Percentiles rank a stretch among this genome's conserved stretches.
These are phyloP conservation scores for Ormyrus pomaceus DNA, from an alignment of 2,888 invertebrate genomes.

Conservation along the genomic window DNA sequence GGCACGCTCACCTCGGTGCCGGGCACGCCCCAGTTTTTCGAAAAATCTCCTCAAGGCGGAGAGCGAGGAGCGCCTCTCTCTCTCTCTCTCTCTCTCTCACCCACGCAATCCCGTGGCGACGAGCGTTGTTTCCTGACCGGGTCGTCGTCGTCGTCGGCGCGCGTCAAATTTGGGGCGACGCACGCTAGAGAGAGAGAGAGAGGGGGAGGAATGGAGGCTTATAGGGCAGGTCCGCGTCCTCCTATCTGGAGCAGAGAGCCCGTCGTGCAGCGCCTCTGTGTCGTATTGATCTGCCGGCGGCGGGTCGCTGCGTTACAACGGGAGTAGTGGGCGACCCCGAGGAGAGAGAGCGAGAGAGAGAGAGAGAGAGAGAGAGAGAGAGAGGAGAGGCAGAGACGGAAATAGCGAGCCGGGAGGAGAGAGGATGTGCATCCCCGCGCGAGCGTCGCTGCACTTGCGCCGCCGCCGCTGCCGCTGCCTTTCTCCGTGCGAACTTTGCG, in stretches of 20 bases:
- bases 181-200: slow-evolving; percentile 55
- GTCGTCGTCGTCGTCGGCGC: slow-evolving; percentile 19
- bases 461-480: no score
- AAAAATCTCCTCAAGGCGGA: neutral
- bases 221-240: slow-evolving; percentile 62
- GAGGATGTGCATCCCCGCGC: neutral
- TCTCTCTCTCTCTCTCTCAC: no score
- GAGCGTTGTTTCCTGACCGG: slow-evolving; percentile 35
- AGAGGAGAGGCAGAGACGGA: neutral
- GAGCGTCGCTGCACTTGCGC: neutral
- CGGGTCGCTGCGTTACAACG: slow-evolving; percentile 51
- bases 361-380: neutral
- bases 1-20: neutral
- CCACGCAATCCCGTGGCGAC: neutral
- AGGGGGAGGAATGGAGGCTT: slow-evolving; percentile 67
- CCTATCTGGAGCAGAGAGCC: slow-evolving; percentile 69
- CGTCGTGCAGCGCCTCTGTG: slow-evolving; percentile 59
- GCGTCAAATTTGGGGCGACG: slow-evolving; percentile 62
- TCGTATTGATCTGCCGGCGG: slow-evolving; percentile 72
- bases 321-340: neutral
- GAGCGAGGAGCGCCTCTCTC: no score
- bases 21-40: neutral
- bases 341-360: neutral
- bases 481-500: no score
- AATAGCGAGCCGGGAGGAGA: slow-evolving; percentile 1